Evolutionary conservation across 2,888 invertebrate species (phyloP).

Genomic region (Alviniconcha strummeri): DNA sequence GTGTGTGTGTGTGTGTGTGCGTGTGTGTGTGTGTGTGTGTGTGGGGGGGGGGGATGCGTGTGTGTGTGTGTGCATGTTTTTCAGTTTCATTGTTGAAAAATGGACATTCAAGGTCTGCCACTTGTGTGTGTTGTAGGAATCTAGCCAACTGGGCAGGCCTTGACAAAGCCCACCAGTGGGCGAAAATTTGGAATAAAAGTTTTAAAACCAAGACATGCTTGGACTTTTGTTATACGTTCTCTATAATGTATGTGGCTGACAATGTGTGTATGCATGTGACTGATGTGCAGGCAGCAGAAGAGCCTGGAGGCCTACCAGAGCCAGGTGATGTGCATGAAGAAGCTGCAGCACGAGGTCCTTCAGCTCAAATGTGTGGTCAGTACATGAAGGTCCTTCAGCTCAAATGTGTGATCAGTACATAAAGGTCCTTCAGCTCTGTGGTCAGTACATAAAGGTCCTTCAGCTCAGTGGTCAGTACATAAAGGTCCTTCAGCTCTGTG

Average conservation of each 20-base stretch:
- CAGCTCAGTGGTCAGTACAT: too few relatives aligned
- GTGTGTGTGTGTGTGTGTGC: background rate
- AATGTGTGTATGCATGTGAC: slow-evolving; percentile 6
- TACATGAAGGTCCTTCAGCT: background rate
- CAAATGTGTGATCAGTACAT: too few relatives aligned
- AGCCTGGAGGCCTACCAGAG: slow-evolving; percentile 72
- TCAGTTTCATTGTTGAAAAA: background rate
- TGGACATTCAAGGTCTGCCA: too few relatives aligned
- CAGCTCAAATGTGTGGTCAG: slow-evolving; percentile 66
- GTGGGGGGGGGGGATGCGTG: background rate
- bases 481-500: too few relatives aligned
- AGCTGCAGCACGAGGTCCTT: slow-evolving; percentile 71
- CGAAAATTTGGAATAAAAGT: too few relatives aligned
- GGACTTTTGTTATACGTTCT: too few relatives aligned
- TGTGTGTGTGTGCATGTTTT: background rate
- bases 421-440: too few relatives aligned
- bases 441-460: too few relatives aligned
- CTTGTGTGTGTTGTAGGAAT: too few relatives aligned
- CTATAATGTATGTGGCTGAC: background rate
- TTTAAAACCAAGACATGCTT: too few relatives aligned
- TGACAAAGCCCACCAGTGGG: too few relatives aligned
- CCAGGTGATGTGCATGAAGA: slow-evolving; percentile 70
- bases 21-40: background rate
- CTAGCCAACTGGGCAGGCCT: too few relatives aligned
- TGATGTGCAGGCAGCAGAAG: slow-evolving; percentile 66